A percentile compares a stretch with the other conserved stretches of the same genome.
phyloP scores from a whole-genome alignment of 1,140 invertebrate species.

The Heliconius hermathena region DNA sequence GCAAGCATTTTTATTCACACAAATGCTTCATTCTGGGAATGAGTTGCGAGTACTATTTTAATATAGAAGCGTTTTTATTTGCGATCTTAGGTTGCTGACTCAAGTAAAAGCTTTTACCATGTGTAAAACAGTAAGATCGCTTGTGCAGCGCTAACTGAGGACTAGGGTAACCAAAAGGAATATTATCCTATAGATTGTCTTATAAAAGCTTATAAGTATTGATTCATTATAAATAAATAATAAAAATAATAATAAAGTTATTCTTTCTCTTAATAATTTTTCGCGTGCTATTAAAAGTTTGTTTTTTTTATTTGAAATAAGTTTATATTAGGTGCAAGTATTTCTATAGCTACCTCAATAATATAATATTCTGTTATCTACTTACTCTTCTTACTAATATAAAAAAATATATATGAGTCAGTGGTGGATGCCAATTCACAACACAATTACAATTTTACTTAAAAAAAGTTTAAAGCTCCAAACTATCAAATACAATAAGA shows the following conservation, averaged over 20 bases:
- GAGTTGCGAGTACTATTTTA: not conserved
- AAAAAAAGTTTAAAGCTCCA: no score
- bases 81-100: constrained; percentile 26
- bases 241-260: no score
- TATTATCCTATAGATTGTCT: not conserved
- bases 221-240: no score
- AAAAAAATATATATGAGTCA: not conserved
- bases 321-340: no score
- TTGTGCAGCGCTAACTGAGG: constrained; percentile 29
- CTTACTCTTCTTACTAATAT: no score
- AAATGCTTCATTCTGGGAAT: not conserved
- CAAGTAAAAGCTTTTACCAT: constrained; percentile 35
- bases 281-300: no score
- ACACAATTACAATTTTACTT: no score
- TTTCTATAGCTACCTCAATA: no score
- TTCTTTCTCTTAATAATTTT: no score
- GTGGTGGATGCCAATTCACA: not conserved
- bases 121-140: constrained; percentile 25
- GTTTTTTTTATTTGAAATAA: no score
- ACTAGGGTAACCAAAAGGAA: constrained; percentile 25
- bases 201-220: not conserved
- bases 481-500: no score
- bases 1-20: not conserved
- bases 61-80: not conserved
- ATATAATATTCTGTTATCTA: no score